A percentile compares a stretch with the other conserved stretches of the same genome.
Conservation (phyloP, 2,888 invertebrate genomes). For the Hyalella azteca region DNA sequence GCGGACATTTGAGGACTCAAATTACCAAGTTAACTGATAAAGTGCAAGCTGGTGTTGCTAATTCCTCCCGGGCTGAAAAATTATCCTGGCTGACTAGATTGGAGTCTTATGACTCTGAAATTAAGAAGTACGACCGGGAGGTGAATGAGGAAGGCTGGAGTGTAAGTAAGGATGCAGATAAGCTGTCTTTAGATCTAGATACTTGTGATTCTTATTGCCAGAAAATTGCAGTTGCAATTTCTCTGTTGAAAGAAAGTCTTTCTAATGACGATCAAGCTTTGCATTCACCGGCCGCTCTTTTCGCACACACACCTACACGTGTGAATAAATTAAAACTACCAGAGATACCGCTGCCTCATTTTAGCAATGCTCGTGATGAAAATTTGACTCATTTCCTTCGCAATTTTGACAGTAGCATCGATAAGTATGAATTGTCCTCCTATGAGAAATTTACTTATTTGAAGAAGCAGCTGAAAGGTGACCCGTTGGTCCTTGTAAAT, state of each 20-base stretch:
- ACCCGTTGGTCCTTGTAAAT: not conserved
- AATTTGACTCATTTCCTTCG: not conserved
- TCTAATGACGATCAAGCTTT: not conserved
- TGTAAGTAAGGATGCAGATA: too few relatives aligned
- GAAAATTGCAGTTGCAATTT: not conserved
- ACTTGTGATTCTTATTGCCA: not conserved
- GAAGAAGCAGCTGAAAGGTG: not conserved
- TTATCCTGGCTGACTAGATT: too few relatives aligned
- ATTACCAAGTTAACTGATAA: too few relatives aligned
- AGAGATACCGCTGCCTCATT: not conserved
- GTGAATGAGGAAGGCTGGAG: too few relatives aligned
- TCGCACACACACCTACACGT: not conserved
- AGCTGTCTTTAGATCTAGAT: too few relatives aligned
- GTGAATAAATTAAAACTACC: not conserved
- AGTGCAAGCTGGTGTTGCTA: too few relatives aligned
- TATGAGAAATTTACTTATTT: not conserved
- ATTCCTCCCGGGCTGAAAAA: too few relatives aligned
- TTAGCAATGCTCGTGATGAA: not conserved
- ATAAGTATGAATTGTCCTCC: not conserved
- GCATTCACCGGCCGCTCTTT: not conserved
- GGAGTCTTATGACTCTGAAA: too few relatives aligned
- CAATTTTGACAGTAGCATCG: not conserved
- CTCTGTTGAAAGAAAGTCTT: not conserved
- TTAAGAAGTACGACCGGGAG: too few relatives aligned
- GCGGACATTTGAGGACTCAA: too few relatives aligned